Evolutionary conservation across 2,797 vertebrate genomes (phyloP), one percentile per base, ranked within the genome.

Genomic region (Tragopan temminckii): DNA sequence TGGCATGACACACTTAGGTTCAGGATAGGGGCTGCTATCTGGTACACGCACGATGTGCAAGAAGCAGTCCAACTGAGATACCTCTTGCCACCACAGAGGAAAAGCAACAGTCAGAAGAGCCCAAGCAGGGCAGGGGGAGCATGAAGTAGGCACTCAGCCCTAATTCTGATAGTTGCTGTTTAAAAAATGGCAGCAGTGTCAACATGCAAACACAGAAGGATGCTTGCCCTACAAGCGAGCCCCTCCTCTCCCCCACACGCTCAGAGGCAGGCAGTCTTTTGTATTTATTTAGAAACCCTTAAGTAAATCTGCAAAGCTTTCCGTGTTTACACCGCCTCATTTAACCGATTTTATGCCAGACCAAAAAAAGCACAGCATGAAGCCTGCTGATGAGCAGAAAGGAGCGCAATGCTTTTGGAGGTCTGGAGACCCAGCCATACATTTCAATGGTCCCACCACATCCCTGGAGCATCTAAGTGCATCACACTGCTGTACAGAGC

Each of bases 1-100:
- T 92, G 94, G 94, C 58, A 5, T 96, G 97, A 96, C 97, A 97
- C 94, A 97, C 63, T 97, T 97, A 35, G 12, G 81, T 50, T 46
- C 27, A 36, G 80, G 16, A 9, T 1, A 63, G 76, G 48, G n/a
- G 42, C 4, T n/a, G 85, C 31, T n/a, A 89, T 14, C 79, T 62
- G 68, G 20, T 61, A 45, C 1, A 0, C 1, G 33, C 66, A 66
- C 0, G 0, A 10, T 0, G 9, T 59, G 31, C 38, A 40, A 63
- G 71, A 40, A 74, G 19, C 35, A 2, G 25, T 5, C 42, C 52
- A 55, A 25, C 62, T 19, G 70, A 74, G 66, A 70, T 52, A 69
- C 69, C n/a, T 58, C 62, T 5, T 9, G 14, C 21, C 68, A 66
- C 45, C 42, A 19, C 59, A 66, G 46, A 0, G 1, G 36, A 57